phyloP scores from a whole-genome alignment of 2,113 vertebrate genomes.

The Trogon surrucura region DNA sequence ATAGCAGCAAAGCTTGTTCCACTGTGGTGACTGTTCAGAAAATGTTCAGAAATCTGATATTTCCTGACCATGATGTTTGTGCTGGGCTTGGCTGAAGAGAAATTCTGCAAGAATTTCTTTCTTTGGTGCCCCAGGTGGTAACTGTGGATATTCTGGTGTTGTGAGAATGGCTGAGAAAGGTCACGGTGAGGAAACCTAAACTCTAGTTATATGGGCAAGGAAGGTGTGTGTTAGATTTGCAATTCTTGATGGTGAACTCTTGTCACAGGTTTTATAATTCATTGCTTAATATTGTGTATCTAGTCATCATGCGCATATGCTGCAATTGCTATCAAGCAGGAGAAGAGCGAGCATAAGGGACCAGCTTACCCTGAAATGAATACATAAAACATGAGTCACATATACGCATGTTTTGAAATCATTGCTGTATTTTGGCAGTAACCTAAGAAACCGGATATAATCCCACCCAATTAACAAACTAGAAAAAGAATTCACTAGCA shows the following conservation, averaged over 20 bases:
- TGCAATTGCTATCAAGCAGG: background rate
- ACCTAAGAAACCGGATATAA: background rate
- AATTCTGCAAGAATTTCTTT: background rate
- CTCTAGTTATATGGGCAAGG: background rate
- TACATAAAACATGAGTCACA: background rate
- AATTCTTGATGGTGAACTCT: background rate
- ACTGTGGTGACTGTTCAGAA: background rate
- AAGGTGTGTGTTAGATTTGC: background rate
- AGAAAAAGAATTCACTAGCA: background rate
- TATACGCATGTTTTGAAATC: background rate
- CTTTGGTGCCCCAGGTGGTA: background rate
- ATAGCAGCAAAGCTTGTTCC: background rate
- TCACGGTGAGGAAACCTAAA: background rate
- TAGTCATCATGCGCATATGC: background rate
- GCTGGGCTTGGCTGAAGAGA: background rate
- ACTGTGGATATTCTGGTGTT: background rate
- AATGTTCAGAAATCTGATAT: background rate
- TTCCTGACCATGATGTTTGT: background rate
- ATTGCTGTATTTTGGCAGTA: background rate
- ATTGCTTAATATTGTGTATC: background rate
- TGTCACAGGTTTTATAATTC: background rate
- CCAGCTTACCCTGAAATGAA: background rate
- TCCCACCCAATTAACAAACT: background rate
- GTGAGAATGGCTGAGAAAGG: background rate
- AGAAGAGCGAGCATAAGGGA: background rate